Conservation (phyloP, 2,797 vertebrate genomes). For the Chaunax sp. region DNA sequence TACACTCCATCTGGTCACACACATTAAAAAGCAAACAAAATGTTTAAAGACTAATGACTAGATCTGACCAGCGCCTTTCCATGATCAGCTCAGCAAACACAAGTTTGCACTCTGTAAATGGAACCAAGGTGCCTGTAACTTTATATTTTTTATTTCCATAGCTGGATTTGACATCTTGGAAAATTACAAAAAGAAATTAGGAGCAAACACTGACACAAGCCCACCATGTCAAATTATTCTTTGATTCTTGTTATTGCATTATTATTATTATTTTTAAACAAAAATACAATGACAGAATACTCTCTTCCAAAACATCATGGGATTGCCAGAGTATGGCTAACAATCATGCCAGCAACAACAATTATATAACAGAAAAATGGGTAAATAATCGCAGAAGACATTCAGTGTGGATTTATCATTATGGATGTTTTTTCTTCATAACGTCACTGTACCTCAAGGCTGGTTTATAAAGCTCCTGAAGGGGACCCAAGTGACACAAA, state of each 20-base stretch:
- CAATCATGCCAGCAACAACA: no score
- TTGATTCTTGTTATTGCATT: conserved; percentile 7
- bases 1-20: conserved; percentile 37
- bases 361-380: no score
- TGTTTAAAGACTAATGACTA: conserved; percentile 52
- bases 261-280: neutral
- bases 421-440: no score
- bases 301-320: no score
- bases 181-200: neutral
- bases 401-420: no score
- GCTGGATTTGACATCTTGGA: conserved; percentile 21
- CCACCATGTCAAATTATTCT: neutral
- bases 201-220: conserved; percentile 4
- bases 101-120: conserved; percentile 22
- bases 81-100: conserved; percentile 41
- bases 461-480: no score
- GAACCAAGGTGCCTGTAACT: conserved; percentile 24
- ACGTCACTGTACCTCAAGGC: no score
- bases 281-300: no score
- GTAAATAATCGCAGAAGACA: no score
- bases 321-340: no score
- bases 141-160: conserved; percentile 27
- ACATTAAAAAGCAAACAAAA: conserved; percentile 23
- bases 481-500: no score
- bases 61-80: conserved; percentile 31